Conservation (phyloP, 2,113 vertebrate species). For the Cynoglossus semilaevis region DNA sequence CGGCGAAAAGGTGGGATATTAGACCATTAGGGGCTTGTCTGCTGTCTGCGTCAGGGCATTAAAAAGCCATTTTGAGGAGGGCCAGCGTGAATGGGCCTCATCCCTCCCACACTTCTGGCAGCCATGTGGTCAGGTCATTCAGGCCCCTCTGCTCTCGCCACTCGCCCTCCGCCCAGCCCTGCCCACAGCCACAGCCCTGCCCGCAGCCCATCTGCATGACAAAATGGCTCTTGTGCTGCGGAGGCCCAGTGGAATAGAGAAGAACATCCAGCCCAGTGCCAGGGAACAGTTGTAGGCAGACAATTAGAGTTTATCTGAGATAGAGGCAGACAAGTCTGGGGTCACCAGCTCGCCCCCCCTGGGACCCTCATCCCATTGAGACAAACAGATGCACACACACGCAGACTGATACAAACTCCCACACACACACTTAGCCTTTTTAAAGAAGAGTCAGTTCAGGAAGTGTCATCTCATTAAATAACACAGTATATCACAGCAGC, state of each 20-base stretch:
- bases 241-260: conserved; percentile 78
- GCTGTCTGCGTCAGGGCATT: conserved; percentile 89
- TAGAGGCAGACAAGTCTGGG: conserved; percentile 82
- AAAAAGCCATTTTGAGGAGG: conserved; percentile 98
- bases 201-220: conserved; percentile 78
- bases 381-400: conserved; percentile 73
- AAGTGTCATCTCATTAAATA: conserved; percentile 70
- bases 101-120: conserved; percentile 99
- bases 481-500: conserved; percentile 59
- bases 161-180: conserved; percentile 63
- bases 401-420: conserved; percentile 64
- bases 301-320: conserved; percentile 85
- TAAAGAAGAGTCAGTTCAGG: conserved; percentile 59
- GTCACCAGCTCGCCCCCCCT: conserved; percentile 76
- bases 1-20: conserved; percentile 83
- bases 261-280: conserved; percentile 79
- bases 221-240: conserved; percentile 80
- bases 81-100: conserved; percentile 93
- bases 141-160: conserved; percentile 73
- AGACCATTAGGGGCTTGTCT: conserved; percentile 83
- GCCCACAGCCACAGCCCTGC: conserved; percentile 48
- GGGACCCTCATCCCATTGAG: conserved; percentile 71
- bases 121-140: conserved; percentile 96
- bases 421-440: conserved; percentile 53
- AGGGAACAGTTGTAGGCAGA: conserved; percentile 84